Percentiles rank a stretch among this genome's conserved stretches.
Conservation (phyloP, 2,888 invertebrate genomes). For the Megaustenia siamemsis region DNA sequence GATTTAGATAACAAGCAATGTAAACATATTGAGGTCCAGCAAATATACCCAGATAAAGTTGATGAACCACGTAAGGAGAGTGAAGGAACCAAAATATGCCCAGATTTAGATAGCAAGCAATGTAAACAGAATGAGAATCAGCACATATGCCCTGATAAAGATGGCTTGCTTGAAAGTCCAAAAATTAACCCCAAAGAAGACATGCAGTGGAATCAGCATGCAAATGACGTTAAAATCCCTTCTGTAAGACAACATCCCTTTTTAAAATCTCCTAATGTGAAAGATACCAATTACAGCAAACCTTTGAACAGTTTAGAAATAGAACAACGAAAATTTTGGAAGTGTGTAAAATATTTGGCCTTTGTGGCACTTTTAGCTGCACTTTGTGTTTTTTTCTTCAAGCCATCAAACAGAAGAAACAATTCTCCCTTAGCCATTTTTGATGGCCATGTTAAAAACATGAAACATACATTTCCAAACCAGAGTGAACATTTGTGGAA, state of each 20-base stretch:
- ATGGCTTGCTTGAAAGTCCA: not conserved
- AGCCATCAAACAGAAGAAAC: not conserved
- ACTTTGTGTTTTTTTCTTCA: not conserved
- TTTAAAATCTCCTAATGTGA: not conserved
- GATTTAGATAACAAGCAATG: no score
- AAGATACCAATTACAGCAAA: not conserved
- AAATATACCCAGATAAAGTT: not conserved
- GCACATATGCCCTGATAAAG: not conserved
- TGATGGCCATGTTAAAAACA: not conserved
- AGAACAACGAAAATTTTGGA: not conserved
- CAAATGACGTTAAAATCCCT: no score
- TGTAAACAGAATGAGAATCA: not conserved
- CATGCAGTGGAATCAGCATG: not conserved
- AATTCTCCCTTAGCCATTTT: not conserved
- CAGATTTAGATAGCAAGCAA: not conserved
- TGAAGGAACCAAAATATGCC: not conserved
- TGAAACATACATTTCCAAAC: conserved; percentile 51
- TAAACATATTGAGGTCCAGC: not conserved
- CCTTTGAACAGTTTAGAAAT: not conserved
- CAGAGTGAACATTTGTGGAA: conserved; percentile 66
- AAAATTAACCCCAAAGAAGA: not conserved
- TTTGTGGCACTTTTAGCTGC: not conserved
- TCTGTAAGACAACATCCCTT: no score
- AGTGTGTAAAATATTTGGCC: not conserved
- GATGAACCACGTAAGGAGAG: no score